phyloP scores from a whole-genome alignment of 2,797 vertebrate species.

The Tokudaia muenninki region DNA sequence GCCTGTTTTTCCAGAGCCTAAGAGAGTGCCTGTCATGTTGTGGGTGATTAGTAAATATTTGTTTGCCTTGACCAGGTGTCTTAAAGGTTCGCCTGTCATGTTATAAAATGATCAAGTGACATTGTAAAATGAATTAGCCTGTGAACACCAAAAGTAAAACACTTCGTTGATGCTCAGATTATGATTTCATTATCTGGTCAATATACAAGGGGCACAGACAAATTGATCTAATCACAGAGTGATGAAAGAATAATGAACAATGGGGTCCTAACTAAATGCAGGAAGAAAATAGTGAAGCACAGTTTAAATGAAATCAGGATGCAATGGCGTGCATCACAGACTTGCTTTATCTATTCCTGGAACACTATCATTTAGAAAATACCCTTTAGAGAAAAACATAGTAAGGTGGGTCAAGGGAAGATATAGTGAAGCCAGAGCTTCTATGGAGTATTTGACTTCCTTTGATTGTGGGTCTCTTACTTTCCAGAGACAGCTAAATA shows the following conservation, averaged over 20 bases:
- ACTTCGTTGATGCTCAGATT: conserved; percentile 88
- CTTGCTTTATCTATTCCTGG: conserved; percentile 86
- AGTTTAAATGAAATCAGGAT: conserved; percentile 89
- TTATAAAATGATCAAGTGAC: conserved; percentile 87
- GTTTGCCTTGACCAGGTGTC: neutral
- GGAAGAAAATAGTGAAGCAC: conserved; percentile 90
- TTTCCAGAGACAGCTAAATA: conserved; percentile 55
- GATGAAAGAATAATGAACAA: conserved; percentile 91
- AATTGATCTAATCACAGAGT: conserved; percentile 89
- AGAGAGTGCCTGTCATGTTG: neutral
- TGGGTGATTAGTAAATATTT: conserved; percentile 35
- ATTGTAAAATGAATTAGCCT: conserved; percentile 85
- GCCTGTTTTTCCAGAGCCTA: neutral
- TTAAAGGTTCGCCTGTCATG: conserved; percentile 78
- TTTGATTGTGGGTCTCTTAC: conserved; percentile 33
- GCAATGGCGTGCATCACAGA: conserved; percentile 88
- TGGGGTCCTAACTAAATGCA: conserved; percentile 87
- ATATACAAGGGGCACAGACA: conserved; percentile 89
- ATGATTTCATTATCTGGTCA: conserved; percentile 91
- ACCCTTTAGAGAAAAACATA: conserved; percentile 80
- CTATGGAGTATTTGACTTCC: conserved; percentile 39
- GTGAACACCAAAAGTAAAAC: conserved; percentile 88
- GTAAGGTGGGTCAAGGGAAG: conserved; percentile 48
- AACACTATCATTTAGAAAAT: conserved; percentile 80
- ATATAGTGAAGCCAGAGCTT: neutral